phyloP scores from a whole-genome alignment of 2,888 invertebrate species.

The Amblyteles armatorius region DNA sequence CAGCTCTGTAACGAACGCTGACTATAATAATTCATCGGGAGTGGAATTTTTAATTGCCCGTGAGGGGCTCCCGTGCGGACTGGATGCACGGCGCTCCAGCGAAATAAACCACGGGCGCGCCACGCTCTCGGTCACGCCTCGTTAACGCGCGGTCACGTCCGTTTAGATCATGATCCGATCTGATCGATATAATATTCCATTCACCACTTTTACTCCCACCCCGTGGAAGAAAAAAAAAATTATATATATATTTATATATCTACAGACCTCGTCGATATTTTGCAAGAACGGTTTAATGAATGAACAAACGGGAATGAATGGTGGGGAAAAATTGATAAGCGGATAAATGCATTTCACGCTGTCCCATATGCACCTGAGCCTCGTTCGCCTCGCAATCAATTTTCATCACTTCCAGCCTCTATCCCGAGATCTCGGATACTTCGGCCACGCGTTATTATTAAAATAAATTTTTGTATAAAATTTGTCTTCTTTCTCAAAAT shows the following conservation, averaged over 20 bases:
- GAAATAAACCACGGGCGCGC: constrained; percentile 40
- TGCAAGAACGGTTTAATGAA: constrained; percentile 59
- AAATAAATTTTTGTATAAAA: neutral
- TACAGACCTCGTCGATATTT: constrained; percentile 21
- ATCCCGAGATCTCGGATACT: constrained; percentile 1
- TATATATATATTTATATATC: neutral
- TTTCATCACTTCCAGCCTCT: neutral
- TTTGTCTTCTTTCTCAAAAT: neutral
- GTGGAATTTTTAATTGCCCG: constrained; percentile 56
- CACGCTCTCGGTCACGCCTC: constrained; percentile 62
- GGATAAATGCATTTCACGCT: constrained; percentile 25
- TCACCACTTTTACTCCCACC: constrained; percentile 59
- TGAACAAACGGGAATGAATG: constrained; percentile 61
- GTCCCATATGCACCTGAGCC: neutral
- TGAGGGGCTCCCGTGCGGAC: constrained; percentile 30
- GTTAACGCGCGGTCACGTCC: constrained; percentile 65
- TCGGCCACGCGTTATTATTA: constrained; percentile 15
- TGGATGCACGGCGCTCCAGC: constrained; percentile 23
- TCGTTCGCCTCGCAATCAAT: neutral
- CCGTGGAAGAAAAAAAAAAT: neutral
- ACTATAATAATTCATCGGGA: constrained; percentile 50
- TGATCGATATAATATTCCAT: constrained; percentile 66
- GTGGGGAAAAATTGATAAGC: constrained; percentile 59
- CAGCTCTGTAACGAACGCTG: constrained; percentile 6
- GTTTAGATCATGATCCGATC: constrained; percentile 67